These are phyloP conservation scores for Acronicta alni DNA, from an alignment of 2,888 invertebrate species.

Conservation along the genomic window DNA sequence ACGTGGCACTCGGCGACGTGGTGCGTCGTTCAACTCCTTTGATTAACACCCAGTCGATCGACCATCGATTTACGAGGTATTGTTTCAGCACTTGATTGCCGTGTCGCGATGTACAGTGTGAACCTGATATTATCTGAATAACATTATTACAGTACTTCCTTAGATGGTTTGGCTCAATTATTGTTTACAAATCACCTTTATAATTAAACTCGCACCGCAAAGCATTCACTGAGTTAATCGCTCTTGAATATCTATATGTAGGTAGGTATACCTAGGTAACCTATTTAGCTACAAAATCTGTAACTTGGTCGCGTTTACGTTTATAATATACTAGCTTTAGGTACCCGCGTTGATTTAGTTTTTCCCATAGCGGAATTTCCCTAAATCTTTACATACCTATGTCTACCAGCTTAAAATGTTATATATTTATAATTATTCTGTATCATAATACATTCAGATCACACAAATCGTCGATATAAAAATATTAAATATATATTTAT, in stretches of 20 bases:
- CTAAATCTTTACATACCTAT: no score
- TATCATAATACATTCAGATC: no score
- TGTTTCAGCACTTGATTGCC: slow-evolving; percentile 32
- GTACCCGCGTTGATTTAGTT: no score
- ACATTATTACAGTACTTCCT: slow-evolving; percentile 7
- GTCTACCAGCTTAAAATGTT: no score
- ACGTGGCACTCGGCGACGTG: background rate
- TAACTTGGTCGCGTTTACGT: no score
- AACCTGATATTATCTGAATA: slow-evolving; percentile 20
- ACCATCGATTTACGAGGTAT: slow-evolving; percentile 41
- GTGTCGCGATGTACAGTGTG: slow-evolving; percentile 25
- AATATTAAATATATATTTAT: background rate
- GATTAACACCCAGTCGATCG: slow-evolving; percentile 35
- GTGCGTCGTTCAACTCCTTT: slow-evolving; percentile 8
- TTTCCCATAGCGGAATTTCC: no score
- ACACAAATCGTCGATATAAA: no score
- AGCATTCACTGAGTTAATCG: background rate
- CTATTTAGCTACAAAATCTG: no score
- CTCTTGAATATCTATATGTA: no score
- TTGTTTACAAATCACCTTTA: slow-evolving; percentile 2
- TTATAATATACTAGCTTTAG: no score
- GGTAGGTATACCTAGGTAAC: no score
- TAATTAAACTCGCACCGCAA: background rate
- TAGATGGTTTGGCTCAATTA: slow-evolving; percentile 2
- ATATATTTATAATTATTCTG: no score